Conservation (phyloP, 2,113 vertebrate species). For the Gallinago undulata region DNA sequence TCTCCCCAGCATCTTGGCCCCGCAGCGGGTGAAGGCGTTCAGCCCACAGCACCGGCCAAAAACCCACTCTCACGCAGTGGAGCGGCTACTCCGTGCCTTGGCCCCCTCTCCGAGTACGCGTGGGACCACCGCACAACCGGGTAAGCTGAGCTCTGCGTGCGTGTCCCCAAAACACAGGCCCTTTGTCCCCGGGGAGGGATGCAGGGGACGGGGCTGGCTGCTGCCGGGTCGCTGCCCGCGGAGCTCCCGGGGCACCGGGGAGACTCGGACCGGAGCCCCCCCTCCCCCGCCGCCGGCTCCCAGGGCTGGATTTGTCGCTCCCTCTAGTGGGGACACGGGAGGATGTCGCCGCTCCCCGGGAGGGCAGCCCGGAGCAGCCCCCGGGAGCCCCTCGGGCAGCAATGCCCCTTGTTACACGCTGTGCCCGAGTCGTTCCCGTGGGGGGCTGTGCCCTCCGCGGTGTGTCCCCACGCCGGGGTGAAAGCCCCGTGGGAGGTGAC, state of each 20-base stretch:
- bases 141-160: background rate
- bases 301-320: slow-evolving; percentile 39
- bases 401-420: accelerated
- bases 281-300: background rate
- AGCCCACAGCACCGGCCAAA: background rate
- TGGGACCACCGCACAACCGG: background rate
- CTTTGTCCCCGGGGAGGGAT: background rate
- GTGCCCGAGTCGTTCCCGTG: background rate
- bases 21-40: background rate
- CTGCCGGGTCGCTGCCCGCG: background rate
- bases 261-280: background rate
- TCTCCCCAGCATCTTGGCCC: background rate
- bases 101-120: accelerated
- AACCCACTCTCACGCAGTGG: accelerated
- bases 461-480: background rate
- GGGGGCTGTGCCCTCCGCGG: background rate
- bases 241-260: background rate
- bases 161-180: accelerated
- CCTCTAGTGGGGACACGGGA: slow-evolving; percentile 43
- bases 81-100: background rate
- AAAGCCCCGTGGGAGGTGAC: background rate
- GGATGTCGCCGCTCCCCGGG: background rate
- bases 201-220: background rate
- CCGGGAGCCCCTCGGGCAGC: background rate
- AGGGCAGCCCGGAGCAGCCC: background rate